Evolutionary conservation across 2,797 vertebrate genomes (phyloP), one percentile per base, ranked within the genome.

Genomic region (Myiotriccus ornatus): DNA sequence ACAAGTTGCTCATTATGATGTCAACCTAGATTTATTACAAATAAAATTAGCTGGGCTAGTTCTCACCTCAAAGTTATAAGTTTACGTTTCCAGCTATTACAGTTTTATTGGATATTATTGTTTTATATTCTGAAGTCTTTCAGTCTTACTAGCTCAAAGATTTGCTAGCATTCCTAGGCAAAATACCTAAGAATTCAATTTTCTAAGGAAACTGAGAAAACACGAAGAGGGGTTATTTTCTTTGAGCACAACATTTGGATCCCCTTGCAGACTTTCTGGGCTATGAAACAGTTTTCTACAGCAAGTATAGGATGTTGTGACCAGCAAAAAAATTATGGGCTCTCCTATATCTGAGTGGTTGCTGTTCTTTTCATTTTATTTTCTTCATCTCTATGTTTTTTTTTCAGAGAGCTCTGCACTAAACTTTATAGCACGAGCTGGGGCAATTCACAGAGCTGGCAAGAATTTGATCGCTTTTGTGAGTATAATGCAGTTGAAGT

Each of bases 371-470:
- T 70, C 6, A 25, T 83, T 84, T 56, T 15, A 14, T 91, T 95
- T 73, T 87, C 37, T 94, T 53, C 6, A 2, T 57, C 7, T 59
- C 23, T 46, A 0, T 10, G 70, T 49, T 91, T 90, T 27, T 25
- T 23, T 75, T 49, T 70, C 97, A 99, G 99, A 97, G 99, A 99
- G 95, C 98, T 99, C 97, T 99, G 99, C 96, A 98, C 98, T 95
- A 98, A 99, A 97, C 98, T 99, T 90, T 98, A 98, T 97, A 99
- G 99, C 97, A 99, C 98, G 28, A 99, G 99, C 98, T 99, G 99
- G 99, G 99, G 99, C 96, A 98, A 98, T 95, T 98, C 98, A 91
- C 99, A 99, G 98, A 99, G 98, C 22, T 99, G 98, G 99, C 99
- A 99, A 97, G 99, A 99, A 97, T 99, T 99, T 93, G 99, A 99